These are phyloP conservation scores for Podarcis muralis DNA, from an alignment of 2,113 vertebrate species.

Conservation along the genomic window DNA sequence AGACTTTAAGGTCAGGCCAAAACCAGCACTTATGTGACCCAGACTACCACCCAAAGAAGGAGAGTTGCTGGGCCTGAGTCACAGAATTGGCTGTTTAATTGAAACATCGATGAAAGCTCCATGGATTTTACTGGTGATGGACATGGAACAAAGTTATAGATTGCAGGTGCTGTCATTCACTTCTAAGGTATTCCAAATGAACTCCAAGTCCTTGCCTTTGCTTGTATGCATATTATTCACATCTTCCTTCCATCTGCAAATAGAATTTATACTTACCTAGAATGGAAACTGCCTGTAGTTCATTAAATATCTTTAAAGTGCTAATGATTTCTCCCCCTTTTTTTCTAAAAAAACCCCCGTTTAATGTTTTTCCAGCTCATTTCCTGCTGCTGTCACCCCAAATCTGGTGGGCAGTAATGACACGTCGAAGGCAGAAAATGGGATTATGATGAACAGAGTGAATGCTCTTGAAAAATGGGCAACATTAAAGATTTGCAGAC, in stretches of 20 bases:
- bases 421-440: constrained; percentile 61
- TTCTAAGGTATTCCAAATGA: neutral
- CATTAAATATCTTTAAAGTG: constrained; percentile 60
- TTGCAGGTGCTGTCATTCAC: neutral
- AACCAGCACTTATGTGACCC: neutral
- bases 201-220: neutral
- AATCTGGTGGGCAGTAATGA: constrained; percentile 58
- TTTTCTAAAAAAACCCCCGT: constrained; percentile 48
- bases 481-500: constrained; percentile 54
- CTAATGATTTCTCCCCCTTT: constrained; percentile 43
- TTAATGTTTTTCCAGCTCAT: constrained; percentile 63
- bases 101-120: neutral
- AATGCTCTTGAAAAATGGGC: constrained; percentile 45
- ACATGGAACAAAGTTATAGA: neutral
- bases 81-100: constrained; percentile 14
- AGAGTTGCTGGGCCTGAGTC: neutral
- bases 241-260: neutral
- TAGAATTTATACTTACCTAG: constrained; percentile 11
- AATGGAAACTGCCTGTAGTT: constrained; percentile 38
- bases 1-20: neutral
- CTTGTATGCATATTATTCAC: neutral
- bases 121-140: neutral
- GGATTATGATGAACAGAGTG: constrained; percentile 55
- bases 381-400: constrained; percentile 56
- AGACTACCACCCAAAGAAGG: neutral